Percentiles rank a stretch among this genome's conserved stretches.
Evolutionary conservation across 2,888 invertebrate species (phyloP).

Genomic region (Drosophila cracens): DNA sequence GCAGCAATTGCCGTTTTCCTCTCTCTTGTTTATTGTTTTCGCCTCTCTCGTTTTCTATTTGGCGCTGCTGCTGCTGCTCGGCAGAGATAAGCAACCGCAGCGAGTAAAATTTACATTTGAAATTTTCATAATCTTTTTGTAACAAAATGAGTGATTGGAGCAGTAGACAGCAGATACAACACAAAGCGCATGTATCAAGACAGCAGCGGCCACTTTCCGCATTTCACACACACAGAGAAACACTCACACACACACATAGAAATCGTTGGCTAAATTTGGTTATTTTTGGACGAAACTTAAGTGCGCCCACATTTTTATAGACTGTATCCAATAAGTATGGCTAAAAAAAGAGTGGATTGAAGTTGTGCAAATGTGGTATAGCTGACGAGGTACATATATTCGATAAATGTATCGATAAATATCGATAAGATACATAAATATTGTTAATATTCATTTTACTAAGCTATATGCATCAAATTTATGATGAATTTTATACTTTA

Average conservation of each 20-base stretch:
- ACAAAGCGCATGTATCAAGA: slow-evolving; percentile 5
- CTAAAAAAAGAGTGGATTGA: not conserved
- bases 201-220: slow-evolving; percentile 60
- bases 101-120: slow-evolving; percentile 73
- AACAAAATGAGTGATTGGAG: slow-evolving; percentile 68
- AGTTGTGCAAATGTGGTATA: not conserved
- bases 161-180: slow-evolving; percentile 25
- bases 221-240: slow-evolving; percentile 54
- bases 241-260: slow-evolving; percentile 10
- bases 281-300: not conserved
- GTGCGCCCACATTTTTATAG: slow-evolving; percentile 3
- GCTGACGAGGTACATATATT: not conserved
- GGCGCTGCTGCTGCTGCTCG: slow-evolving; percentile 3
- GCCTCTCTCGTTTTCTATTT: slow-evolving; percentile 16
- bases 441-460: not conserved
- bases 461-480: not conserved
- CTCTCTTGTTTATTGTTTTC: slow-evolving; percentile 5
- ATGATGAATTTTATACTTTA: too few species aligned
- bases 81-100: slow-evolving; percentile 5
- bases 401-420: not conserved
- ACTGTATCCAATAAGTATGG: not conserved
- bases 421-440: not conserved
- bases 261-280: slow-evolving; percentile 9
- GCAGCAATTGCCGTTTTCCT: slow-evolving; percentile 76
- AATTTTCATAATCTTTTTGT: slow-evolving; percentile 73